Evolutionary conservation across 2,113 vertebrate genomes (phyloP).

Genomic region (Cinclus cinclus): DNA sequence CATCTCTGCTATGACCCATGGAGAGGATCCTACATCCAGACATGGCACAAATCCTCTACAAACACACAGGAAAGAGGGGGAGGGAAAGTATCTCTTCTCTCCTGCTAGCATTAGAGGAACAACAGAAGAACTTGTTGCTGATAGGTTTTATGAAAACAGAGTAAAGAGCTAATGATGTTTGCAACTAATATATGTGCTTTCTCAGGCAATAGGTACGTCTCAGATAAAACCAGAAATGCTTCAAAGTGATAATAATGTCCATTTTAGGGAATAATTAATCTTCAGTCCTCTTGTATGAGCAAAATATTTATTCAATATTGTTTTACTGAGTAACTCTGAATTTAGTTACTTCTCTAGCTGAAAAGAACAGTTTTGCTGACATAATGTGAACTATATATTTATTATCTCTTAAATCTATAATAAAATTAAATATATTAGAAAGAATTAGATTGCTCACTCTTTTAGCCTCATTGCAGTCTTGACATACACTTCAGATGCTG

Average conservation of each 20-base stretch:
- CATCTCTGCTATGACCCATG: fast-evolving
- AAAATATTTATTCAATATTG: neutral
- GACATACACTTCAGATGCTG: neutral
- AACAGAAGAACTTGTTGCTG: neutral
- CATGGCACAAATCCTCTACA: neutral
- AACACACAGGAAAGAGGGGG: neutral
- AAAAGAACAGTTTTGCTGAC: neutral
- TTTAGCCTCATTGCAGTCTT: neutral
- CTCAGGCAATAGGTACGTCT: neutral
- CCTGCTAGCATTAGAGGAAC: neutral
- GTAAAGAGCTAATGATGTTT: neutral
- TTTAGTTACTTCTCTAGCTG: neutral
- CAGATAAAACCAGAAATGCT: neutral
- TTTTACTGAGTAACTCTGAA: neutral
- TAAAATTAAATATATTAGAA: neutral
- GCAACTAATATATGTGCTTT: neutral
- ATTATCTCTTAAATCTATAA: neutral
- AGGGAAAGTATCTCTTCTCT: neutral
- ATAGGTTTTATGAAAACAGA: neutral
- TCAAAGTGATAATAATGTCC: neutral
- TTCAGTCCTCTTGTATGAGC: neutral
- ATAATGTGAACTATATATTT: neutral
- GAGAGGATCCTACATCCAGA: neutral
- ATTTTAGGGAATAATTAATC: neutral
- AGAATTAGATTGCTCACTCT: neutral